Evolutionary conservation across 2,888 invertebrate species (phyloP).

Genomic region (Cephalotes varians): DNA sequence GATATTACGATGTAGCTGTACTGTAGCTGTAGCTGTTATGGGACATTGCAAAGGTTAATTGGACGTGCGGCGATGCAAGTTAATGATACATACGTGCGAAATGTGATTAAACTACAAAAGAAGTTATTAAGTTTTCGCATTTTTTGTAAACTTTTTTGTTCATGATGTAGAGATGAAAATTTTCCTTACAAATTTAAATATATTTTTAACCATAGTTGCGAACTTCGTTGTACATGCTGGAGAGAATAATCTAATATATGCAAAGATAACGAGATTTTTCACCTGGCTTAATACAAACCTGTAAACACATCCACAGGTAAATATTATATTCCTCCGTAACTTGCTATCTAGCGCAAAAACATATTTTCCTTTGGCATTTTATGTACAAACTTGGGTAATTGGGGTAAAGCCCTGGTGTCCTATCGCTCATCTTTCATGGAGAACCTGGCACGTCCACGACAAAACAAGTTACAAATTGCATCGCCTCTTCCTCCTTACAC

Average conservation of each 20-base stretch:
- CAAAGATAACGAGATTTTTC: constrained; percentile 26
- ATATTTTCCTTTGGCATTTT: constrained; percentile 20
- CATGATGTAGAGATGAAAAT: not conserved
- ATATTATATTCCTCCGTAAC: constrained; percentile 24
- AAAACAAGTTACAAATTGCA: constrained; percentile 20
- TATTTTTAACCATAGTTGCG: constrained; percentile 5
- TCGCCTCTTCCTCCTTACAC: constrained; percentile 9
- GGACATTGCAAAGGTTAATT: constrained; percentile 27
- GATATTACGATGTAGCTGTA: constrained; percentile 9
- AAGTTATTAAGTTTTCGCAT: not conserved
- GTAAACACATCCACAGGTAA: constrained; percentile 19
- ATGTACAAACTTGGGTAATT: constrained; percentile 18
- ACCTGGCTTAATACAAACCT: not conserved
- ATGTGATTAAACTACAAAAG: constrained; percentile 1
- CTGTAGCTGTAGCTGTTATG: not conserved
- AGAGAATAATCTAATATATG: not conserved
- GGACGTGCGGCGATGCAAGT: constrained; percentile 10
- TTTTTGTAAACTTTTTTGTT: not conserved
- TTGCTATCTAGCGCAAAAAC: not conserved
- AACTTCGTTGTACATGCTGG: not conserved
- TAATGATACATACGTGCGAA: constrained; percentile 11
- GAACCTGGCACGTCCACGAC: not conserved
- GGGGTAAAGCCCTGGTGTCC: not conserved
- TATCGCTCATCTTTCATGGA: constrained; percentile 4
- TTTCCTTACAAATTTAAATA: not conserved